A percentile compares a stretch with the other conserved stretches of the same genome.
These are phyloP conservation scores for Petromus typicus DNA, from an alignment of 2,113 vertebrate species.

Conservation along the genomic window DNA sequence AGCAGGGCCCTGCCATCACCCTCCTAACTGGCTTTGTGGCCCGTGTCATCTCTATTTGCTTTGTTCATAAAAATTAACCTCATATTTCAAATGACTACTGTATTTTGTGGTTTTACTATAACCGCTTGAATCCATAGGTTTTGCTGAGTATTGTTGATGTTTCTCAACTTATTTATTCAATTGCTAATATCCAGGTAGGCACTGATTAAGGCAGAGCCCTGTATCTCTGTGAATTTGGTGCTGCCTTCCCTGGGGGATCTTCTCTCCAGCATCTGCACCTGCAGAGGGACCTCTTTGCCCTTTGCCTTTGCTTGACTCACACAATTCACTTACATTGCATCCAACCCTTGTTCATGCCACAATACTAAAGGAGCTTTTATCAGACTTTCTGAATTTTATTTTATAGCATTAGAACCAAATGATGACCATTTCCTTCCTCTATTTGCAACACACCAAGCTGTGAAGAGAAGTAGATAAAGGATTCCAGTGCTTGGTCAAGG, in stretches of 20 bases:
- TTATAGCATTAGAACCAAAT: not conserved
- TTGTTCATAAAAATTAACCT: constrained; percentile 46
- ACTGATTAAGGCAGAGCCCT: not conserved
- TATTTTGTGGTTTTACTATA: not conserved
- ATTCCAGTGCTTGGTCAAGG: not conserved
- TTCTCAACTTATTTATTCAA: constrained; percentile 16
- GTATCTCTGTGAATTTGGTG: not conserved
- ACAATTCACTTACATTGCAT: constrained; percentile 15
- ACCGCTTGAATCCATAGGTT: not conserved
- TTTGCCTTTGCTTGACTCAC: not conserved
- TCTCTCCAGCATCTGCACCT: not conserved
- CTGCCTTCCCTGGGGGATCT: not conserved
- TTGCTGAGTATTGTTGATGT: not conserved
- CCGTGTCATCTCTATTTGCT: not conserved
- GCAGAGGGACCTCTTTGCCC: not conserved
- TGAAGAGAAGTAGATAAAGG: not conserved
- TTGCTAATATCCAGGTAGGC: not conserved
- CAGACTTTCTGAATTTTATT: constrained; percentile 22
- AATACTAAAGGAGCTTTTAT: not conserved
- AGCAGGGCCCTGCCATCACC: not conserved
- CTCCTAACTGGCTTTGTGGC: not conserved
- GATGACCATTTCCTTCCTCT: not conserved
- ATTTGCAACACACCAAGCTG: not conserved
- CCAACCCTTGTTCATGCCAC: not conserved
- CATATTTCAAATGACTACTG: constrained; percentile 3